Evolutionary conservation across 2,888 invertebrate species (phyloP).

Genomic region (Gymnocheta viridis): DNA sequence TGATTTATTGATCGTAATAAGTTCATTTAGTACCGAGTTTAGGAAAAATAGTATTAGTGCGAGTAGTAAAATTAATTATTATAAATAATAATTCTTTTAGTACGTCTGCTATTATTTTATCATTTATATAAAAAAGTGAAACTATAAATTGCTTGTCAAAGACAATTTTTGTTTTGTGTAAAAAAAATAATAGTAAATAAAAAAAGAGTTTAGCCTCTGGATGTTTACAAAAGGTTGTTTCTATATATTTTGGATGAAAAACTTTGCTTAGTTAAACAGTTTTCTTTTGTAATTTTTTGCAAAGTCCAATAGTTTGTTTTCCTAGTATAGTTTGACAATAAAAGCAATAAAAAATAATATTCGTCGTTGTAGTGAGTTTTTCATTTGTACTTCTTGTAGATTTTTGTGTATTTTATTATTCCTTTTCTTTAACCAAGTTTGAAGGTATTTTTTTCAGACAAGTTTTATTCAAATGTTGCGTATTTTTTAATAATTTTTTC

Average conservation of each 20-base stretch:
- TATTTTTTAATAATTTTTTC: not conserved
- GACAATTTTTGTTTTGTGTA: not conserved
- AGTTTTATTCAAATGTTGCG: not conserved
- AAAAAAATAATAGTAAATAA: too few species aligned
- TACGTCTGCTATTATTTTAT: too few species aligned
- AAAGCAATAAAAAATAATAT: not conserved
- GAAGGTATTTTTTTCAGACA: not conserved
- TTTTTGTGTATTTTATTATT: not conserved
- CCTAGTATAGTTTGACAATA: not conserved
- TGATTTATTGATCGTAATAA: too few species aligned
- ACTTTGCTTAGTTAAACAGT: not conserved
- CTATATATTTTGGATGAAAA: not conserved
- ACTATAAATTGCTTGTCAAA: not conserved
- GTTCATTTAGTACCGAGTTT: too few species aligned
- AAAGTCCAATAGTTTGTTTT: too few species aligned
- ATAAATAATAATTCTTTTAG: too few species aligned
- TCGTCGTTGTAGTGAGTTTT: not conserved
- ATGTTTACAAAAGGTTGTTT: not conserved
- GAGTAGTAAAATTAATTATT: too few species aligned
- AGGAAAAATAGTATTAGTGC: too few species aligned
- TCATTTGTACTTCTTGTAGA: not conserved
- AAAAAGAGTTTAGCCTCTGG: not conserved
- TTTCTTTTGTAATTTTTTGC: not conserved
- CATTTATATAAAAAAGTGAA: too few species aligned
- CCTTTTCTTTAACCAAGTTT: not conserved